Evolutionary conservation across 1,140 invertebrate genomes (phyloP).

Genomic region (Eueides isabella): DNA sequence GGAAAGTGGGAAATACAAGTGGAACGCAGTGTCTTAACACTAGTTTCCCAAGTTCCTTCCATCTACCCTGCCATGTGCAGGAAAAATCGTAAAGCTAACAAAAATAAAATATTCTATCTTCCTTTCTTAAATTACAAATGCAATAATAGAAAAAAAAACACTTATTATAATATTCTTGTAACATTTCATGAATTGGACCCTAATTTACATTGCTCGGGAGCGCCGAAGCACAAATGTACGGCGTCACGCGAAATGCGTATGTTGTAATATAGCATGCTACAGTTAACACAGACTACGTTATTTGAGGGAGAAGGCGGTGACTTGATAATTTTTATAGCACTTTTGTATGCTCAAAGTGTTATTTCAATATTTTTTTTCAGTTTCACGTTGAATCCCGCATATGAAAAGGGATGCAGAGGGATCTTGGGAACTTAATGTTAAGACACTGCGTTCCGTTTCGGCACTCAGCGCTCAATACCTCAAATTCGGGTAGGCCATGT

Average conservation of each 20-base stretch:
- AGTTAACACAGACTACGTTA: slow-evolving; percentile 20
- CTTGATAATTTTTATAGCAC: background rate
- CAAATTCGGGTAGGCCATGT: too few relatives aligned
- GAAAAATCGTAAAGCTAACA: too few relatives aligned
- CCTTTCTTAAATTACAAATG: background rate
- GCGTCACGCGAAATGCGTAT: slow-evolving; percentile 31
- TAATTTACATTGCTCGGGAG: slow-evolving; percentile 15
- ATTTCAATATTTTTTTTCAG: background rate
- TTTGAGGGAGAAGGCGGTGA: slow-evolving; percentile 6
- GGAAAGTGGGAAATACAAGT: too few relatives aligned
- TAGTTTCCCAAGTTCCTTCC: too few relatives aligned
- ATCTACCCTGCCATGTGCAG: too few relatives aligned
- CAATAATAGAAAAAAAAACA: background rate
- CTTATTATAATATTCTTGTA: background rate
- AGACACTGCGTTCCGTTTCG: too few relatives aligned
- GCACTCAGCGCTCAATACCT: too few relatives aligned
- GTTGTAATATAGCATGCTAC: slow-evolving; percentile 32
- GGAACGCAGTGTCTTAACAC: too few relatives aligned
- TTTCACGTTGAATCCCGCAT: too few relatives aligned
- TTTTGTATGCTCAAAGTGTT: background rate
- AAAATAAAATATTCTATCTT: background rate
- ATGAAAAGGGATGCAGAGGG: too few relatives aligned
- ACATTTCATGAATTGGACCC: slow-evolving; percentile 14
- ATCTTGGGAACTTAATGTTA: too few relatives aligned
- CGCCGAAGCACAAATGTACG: slow-evolving; percentile 21